Evolutionary conservation across 2,113 vertebrate species (phyloP), one percentile per base, ranked within the genome.

Genomic region (Melanerpes formicivorus): DNA sequence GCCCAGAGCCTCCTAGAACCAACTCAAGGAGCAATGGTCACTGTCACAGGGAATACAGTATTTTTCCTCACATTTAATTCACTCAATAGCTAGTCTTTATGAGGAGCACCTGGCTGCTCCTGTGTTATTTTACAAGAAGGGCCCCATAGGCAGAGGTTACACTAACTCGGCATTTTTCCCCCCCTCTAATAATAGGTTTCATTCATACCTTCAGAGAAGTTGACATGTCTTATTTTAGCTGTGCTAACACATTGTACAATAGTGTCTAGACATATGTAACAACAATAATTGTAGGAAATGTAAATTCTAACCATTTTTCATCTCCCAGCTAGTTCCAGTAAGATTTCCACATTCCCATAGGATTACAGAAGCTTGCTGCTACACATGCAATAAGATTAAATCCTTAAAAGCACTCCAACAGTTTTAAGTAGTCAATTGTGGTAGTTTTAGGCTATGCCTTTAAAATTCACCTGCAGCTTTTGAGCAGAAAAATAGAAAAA

Each of bases 101-200:
- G 9, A 63, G 63, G 56, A 93, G 32, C 64, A 89, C 74, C 77
- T 2, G 2, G 59, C 40, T 80, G 76, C 80, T 93, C 62, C 54
- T 5, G 0, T 78, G 74, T 89, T 79, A 70, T 87, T 82, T 70
- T 63, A 63, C 67, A 90, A 73, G 34, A 79, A 90, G 74, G 81
- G 63, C 78, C 71, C 88, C 77, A 60, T 0, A 1, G 46, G 70
- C 88, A 96, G 80, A 88, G 86, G 70, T 88, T 88, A 80, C 25
- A 82, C 34, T 77, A 93, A 88, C 60, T 29, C 76, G 67, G 76
- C 15, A 66, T 66, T 90, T 90, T 87, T 77, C 40, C 2, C 14
- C 10, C 9, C 6, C 67, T 77, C 85, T 80, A 91, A 90, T 88
- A 94, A 78, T 46, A 88, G 58, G 58, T 83, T 95, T 86, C 82